Evolutionary conservation across 2,113 vertebrate genomes (phyloP), one percentile per base, ranked within the genome.

Genomic region (Chlorodrepanis virens): DNA sequence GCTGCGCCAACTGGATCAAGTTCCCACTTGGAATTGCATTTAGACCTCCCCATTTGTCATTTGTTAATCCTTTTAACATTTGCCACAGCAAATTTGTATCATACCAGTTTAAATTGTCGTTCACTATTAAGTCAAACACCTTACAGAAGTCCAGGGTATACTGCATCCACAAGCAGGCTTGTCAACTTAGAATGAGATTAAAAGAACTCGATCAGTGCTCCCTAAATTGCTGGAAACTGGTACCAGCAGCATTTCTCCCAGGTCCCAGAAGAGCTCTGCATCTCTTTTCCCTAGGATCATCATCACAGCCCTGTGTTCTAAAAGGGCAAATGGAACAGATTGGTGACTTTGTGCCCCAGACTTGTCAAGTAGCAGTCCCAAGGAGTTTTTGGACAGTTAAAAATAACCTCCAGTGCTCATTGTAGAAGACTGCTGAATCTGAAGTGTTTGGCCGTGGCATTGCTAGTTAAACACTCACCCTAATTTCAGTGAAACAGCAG

Each of bases 21-120:
- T 82, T 82, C 63, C 70, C 31, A 6, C 83, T 86, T 49, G 29
- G 61, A 79, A 64, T 0, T 67, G 31, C 39, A 31, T 5, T 23
- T 24, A 89, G 71, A 88, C 85, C 59, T 63, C 68, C 75, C 23
- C 0, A 0, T 72, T 89, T 80, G 89, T 79, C 78, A 59, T 39
- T 81, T 72, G 80, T 77, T 83, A 96, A 91, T 95, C 92, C 90
- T 79, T 86, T 86, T 74, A 95, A 47, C 76, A 69, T 94, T 93
- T 85, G 87, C 87, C 91, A 93, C 87, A 87, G 68, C 81, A 87
- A 33, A 91, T 95, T 57, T 91, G 44, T 94, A 72, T 76, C 91
- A 71, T 44, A 37, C 52, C 72, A 82, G 61, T 94, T 94, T 61
- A 93, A 95, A 80, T 39, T 94, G 93, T 89, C 87, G 35, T 25